phyloP scores from a whole-genome alignment of 2,797 vertebrate genomes.

The Valencia hispanica region DNA sequence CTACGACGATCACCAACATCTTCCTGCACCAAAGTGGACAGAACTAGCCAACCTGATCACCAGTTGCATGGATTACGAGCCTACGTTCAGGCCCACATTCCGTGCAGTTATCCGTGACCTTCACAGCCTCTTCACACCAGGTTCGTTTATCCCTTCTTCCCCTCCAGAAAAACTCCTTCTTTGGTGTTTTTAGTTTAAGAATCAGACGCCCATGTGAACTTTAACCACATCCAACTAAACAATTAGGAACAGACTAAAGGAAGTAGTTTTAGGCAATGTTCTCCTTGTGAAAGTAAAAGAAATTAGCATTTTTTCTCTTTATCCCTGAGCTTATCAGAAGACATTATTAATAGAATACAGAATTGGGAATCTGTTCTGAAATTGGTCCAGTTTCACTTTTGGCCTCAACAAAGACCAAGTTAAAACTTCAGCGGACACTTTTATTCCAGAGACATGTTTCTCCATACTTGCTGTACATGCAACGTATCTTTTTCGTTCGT shows the following conservation, averaged over 20 bases:
- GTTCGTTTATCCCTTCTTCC: constrained; percentile 68
- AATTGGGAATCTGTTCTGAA: not conserved
- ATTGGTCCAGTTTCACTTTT: not conserved
- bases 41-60: constrained; percentile 94
- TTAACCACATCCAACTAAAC: not conserved
- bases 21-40: constrained; percentile 95
- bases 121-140: constrained; percentile 95
- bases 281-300: not conserved
- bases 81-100: constrained; percentile 92
- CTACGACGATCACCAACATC: constrained; percentile 93
- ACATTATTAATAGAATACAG: not conserved
- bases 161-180: not conserved
- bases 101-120: constrained; percentile 93
- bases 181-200: not conserved
- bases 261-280: not conserved
- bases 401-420: no score
- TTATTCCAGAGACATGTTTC: not conserved
- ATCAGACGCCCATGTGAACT: not conserved
- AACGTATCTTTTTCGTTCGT: constrained; percentile 24
- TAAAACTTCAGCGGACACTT: not conserved
- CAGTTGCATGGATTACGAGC: constrained; percentile 96
- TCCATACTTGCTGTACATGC: not conserved
- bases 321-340: not conserved
- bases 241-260: not conserved
- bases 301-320: not conserved